phyloP scores from a whole-genome alignment of 2,113 vertebrate genomes.

The Petrocephalus microphthalmus region DNA sequence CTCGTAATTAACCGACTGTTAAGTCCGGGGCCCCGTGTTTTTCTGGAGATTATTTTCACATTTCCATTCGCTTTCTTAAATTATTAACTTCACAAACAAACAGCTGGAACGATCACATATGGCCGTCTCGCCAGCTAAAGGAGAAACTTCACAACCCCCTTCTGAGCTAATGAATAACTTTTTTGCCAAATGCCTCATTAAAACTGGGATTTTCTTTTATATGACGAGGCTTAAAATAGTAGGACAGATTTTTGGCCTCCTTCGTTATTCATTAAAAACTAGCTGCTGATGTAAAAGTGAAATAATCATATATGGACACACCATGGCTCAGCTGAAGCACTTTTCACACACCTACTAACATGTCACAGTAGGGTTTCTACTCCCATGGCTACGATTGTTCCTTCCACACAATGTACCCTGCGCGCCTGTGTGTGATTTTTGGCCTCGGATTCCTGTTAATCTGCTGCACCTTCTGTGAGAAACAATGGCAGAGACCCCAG shows the following conservation, averaged over 20 bases:
- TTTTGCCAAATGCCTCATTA: not conserved
- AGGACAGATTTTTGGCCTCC: not conserved
- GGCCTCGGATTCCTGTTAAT: not conserved
- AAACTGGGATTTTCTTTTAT: not conserved
- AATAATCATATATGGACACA: not conserved
- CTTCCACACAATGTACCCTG: not conserved
- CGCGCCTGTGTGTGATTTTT: not conserved
- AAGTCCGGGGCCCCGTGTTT: not conserved
- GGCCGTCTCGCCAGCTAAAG: not conserved
- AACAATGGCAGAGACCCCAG: not conserved
- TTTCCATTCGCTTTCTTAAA: not conserved
- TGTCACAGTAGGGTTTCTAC: not conserved
- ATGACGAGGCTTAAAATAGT: not conserved
- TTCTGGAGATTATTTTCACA: not conserved
- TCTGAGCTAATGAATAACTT: not conserved
- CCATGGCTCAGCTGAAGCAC: not conserved
- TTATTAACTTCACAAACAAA: slow-evolving; percentile 7
- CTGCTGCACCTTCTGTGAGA: not conserved
- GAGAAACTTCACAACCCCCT: not conserved
- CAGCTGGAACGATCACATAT: not conserved
- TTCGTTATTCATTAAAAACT: not conserved
- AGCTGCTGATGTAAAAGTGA: not conserved
- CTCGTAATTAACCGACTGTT: not conserved
- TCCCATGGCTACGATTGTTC: not conserved
- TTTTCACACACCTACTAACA: not conserved